Percentiles rank a stretch among this genome's conserved stretches.
phyloP scores from a whole-genome alignment of 1,140 invertebrate genomes.

The Drosophila cardini region DNA sequence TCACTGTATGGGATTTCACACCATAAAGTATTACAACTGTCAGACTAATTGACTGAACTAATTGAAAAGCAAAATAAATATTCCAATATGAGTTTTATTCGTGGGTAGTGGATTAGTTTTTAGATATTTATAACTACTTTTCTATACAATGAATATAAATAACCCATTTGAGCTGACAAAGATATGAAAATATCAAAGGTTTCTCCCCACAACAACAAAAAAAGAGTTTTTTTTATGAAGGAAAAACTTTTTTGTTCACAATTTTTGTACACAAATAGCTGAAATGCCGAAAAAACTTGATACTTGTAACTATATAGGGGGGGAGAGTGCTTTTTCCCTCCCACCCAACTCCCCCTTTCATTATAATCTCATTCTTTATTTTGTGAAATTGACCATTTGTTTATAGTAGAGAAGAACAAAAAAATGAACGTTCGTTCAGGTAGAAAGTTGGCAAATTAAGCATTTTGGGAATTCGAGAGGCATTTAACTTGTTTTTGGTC shows the following conservation, averaged over 20 bases:
- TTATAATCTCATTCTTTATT: conserved; percentile 8
- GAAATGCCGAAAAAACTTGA: not conserved
- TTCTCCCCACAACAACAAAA: not conserved
- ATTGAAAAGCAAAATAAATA: conserved; percentile 5
- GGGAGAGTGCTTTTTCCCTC: not conserved
- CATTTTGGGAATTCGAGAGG: conserved; percentile 39
- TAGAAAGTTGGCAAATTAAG: conserved; percentile 30
- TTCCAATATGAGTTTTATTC: conserved; percentile 5
- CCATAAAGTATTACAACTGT: not conserved
- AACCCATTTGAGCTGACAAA: conserved; percentile 1
- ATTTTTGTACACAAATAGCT: conserved; percentile 8
- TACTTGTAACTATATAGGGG: conserved; percentile 9
- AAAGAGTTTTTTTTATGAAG: conserved; percentile 8
- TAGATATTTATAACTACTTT: conserved; percentile 15
- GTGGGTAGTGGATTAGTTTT: not conserved
- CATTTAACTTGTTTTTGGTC: conserved; percentile 28
- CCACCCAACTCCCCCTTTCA: not conserved
- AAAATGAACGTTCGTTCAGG: conserved; percentile 33
- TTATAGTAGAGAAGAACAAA: not conserved
- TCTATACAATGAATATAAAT: not conserved
- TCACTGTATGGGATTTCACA: too few relatives aligned
- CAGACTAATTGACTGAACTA: conserved; percentile 3
- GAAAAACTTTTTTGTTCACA: conserved; percentile 13
- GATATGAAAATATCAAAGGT: conserved; percentile 19
- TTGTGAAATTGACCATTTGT: conserved; percentile 30